phyloP scores from a whole-genome alignment of 1,140 invertebrate species.

The Ephestia elutella region DNA sequence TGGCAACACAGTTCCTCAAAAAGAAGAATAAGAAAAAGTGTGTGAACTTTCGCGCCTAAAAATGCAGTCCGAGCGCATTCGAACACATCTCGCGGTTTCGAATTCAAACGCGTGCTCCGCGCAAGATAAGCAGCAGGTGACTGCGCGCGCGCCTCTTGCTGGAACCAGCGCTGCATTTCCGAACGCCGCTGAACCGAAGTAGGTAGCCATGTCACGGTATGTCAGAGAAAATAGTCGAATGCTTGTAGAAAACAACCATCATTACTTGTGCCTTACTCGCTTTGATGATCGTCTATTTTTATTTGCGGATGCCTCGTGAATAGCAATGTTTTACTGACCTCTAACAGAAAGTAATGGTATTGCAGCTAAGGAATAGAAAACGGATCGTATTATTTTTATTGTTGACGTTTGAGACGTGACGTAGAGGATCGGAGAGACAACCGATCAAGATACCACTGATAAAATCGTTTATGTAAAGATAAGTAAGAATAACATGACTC shows the following conservation, averaged over 20 bases:
- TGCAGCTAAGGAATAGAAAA: neutral
- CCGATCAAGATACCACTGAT: constrained; percentile 36
- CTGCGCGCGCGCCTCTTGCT: constrained; percentile 16
- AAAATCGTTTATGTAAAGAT: constrained; percentile 16
- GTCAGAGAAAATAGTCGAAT: constrained; percentile 48
- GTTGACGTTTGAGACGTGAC: neutral
- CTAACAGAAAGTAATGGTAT: constrained; percentile 22
- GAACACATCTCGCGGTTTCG: constrained; percentile 21
- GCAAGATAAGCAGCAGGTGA: constrained; percentile 38
- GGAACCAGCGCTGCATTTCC: constrained; percentile 13
- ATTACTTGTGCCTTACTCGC: constrained; percentile 29
- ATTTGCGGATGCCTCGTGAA: constrained; percentile 29
- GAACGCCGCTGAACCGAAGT: constrained; percentile 31
- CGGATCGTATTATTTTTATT: neutral
- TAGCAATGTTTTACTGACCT: constrained; percentile 39
- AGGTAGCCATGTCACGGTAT: constrained; percentile 49
- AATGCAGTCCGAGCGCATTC: constrained; percentile 24
- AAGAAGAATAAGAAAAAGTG: constrained; percentile 14
- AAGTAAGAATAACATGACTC: neutral
- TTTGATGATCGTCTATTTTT: constrained; percentile 34
- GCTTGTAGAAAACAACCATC: constrained; percentile 36
- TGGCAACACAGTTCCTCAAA: constrained; percentile 21
- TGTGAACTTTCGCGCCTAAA: constrained; percentile 19
- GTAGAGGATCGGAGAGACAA: constrained; percentile 17
- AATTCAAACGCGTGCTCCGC: constrained; percentile 25